phyloP scores from a whole-genome alignment of 2,888 invertebrate genomes.

The Bursaphelenchus okinawaensis region DNA sequence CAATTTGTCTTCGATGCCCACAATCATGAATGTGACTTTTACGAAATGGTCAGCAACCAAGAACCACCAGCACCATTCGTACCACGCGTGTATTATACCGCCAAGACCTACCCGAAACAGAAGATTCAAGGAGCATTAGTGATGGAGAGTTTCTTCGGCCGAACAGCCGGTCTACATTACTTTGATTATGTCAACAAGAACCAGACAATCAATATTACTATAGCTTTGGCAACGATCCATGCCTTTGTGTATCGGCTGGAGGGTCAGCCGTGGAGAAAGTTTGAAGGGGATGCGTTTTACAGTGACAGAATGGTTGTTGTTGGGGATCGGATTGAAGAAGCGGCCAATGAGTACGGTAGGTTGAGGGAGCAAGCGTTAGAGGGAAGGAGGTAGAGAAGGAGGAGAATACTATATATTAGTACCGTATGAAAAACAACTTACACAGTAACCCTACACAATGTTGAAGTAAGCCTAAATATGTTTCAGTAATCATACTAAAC shows the following conservation, averaged over 20 bases:
- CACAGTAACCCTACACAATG: too few relatives aligned
- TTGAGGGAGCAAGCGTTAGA: too few relatives aligned
- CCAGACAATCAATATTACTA: neutral
- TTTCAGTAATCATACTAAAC: too few relatives aligned
- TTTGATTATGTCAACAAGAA: neutral
- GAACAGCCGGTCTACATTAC: neutral
- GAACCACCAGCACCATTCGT: neutral
- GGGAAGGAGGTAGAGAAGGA: too few relatives aligned
- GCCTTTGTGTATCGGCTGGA: neutral
- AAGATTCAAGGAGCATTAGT: neutral
- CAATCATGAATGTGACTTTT: neutral
- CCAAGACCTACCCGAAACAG: neutral
- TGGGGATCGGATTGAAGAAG: neutral
- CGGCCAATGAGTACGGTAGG: neutral
- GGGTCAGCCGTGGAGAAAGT: neutral
- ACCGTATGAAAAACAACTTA: too few relatives aligned
- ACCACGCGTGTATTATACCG: neutral
- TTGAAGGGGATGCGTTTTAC: neutral
- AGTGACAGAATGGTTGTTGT: neutral
- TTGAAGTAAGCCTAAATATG: too few relatives aligned
- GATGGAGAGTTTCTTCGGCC: neutral
- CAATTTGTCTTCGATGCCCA: neutral
- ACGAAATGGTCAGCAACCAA: neutral
- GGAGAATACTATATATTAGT: too few relatives aligned
- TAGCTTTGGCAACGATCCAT: neutral